A percentile compares a stretch with the other conserved stretches of the same genome.
These are phyloP conservation scores for Oikopleura vanhoeffeni DNA, from an alignment of 23 tunicate species.

Conservation along the genomic window DNA sequence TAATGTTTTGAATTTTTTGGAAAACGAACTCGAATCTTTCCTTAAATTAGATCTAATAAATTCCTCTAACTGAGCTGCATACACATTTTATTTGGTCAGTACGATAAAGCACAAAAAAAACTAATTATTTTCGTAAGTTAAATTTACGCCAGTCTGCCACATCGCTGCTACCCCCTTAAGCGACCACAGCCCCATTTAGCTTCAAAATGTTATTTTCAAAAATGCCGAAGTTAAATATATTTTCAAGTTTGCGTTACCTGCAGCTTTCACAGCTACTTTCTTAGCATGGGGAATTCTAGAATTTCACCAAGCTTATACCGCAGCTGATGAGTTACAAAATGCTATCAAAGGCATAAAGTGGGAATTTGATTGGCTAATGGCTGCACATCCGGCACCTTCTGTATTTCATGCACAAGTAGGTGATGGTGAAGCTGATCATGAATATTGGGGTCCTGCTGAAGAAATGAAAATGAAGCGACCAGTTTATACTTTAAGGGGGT, in stretches of 20 bases:
- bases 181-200: no score
- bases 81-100: no score
- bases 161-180: no score
- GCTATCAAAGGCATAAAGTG: background rate
- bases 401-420: background rate
- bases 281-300: slow-evolving; percentile 10
- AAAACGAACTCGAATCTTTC: no score
- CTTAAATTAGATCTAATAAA: no score
- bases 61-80: no score
- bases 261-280: background rate
- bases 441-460: background rate
- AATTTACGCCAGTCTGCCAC: no score
- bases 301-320: background rate
- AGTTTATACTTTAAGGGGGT: background rate
- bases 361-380: slow-evolving; percentile 5
- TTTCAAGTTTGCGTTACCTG: slow-evolving; percentile 1
- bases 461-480: slow-evolving; percentile 4
- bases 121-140: no score
- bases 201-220: no score
- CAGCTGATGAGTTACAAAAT: slow-evolving; percentile 1
- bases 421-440: background rate
- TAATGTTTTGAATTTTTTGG: no score
- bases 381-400: background rate
- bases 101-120: no score
- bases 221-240: no score